Conservation (phyloP, 1,140 invertebrate genomes). For the Andrena cerasifolii region DNA sequence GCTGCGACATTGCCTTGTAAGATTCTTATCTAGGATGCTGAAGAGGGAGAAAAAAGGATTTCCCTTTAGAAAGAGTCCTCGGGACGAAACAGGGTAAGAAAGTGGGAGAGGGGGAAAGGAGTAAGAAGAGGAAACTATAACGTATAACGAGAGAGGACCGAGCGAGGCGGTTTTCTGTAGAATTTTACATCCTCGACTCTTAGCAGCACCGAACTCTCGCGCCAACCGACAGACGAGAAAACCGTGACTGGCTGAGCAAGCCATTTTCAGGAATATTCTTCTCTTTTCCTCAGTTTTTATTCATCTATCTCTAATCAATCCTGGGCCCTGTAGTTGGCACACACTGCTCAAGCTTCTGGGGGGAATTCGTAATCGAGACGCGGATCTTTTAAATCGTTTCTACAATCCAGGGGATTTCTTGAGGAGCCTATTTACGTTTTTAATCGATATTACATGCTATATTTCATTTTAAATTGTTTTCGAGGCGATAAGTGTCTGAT, state of each 20-base stretch:
- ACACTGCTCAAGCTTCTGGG: too few relatives aligned
- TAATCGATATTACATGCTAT: too few relatives aligned
- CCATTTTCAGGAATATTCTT: too few relatives aligned
- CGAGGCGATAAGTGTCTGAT: too few relatives aligned
- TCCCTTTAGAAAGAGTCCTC: constrained; percentile 62
- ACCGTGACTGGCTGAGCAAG: neutral
- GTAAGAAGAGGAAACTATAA: constrained; percentile 1
- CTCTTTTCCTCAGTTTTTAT: too few relatives aligned
- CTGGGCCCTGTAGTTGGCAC: too few relatives aligned
- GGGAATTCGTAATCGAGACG: too few relatives aligned
- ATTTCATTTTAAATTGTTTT: too few relatives aligned
- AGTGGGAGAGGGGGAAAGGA: constrained; percentile 17
- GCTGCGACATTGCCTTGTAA: constrained; percentile 64
- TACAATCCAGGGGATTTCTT: too few relatives aligned
- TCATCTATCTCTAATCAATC: too few relatives aligned
- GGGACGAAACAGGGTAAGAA: constrained; percentile 71
- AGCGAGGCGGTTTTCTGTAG: constrained; percentile 14
- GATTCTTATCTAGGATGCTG: constrained; percentile 63
- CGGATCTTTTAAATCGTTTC: too few relatives aligned
- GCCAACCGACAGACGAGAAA: constrained; percentile 3
- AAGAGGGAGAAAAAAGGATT: constrained; percentile 54
- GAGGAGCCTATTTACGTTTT: too few relatives aligned
- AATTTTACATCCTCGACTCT: constrained; percentile 31
- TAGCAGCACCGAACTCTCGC: constrained; percentile 1
- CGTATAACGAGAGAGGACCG: neutral